Conservation (phyloP, 1,140 invertebrate genomes). For the Danaus plexippus region DNA sequence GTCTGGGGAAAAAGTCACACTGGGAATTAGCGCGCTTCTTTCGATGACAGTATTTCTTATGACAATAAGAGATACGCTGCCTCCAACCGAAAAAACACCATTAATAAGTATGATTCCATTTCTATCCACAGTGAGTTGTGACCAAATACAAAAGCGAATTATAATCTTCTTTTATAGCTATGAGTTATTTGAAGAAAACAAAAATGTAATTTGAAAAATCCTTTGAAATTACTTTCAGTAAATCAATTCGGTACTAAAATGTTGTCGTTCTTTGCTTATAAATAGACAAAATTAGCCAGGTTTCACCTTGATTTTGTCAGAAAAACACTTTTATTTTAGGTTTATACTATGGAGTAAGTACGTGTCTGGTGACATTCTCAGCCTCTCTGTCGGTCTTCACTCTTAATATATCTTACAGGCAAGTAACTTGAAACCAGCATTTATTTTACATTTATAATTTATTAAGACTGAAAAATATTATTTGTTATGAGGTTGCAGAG, state of each 20-base stretch:
- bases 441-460: not conserved
- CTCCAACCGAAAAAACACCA: conserved; percentile 93
- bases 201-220: no score
- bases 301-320: no score
- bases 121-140: not conserved
- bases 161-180: no score
- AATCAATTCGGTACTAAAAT: no score
- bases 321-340: conserved; percentile 69
- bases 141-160: no score
- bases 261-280: no score
- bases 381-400: conserved; percentile 89
- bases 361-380: conserved; percentile 91
- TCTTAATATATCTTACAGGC: conserved; percentile 87
- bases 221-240: no score
- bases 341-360: conserved; percentile 93
- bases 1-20: conserved; percentile 90
- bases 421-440: conserved; percentile 30
- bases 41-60: conserved; percentile 96
- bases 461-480: no score
- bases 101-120: conserved; percentile 82
- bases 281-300: no score
- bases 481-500: no score
- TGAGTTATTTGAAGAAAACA: no score
- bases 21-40: conserved; percentile 90
- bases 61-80: conserved; percentile 91